A percentile compares a stretch with the other conserved stretches of the same genome.
Evolutionary conservation across 1,140 invertebrate species (phyloP).

Genomic region (Eurosta solidaginis): DNA sequence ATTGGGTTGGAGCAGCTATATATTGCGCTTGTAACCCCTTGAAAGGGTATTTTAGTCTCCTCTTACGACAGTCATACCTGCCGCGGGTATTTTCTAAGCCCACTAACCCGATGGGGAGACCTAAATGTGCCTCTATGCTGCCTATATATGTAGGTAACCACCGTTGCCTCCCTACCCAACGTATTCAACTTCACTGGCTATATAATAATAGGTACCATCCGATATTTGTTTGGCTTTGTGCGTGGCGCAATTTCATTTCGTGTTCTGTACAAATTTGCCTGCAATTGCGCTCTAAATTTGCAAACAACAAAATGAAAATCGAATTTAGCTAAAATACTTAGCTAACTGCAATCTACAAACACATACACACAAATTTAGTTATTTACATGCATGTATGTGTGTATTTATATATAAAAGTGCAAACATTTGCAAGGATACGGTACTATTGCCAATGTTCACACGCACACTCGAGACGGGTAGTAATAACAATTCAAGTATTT

Average conservation of each 20-base stretch:
- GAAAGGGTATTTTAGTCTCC: too few relatives aligned
- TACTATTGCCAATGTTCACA: not conserved
- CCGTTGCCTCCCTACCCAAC: too few relatives aligned
- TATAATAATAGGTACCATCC: too few relatives aligned
- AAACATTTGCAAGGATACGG: not conserved
- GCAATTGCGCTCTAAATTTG: not conserved
- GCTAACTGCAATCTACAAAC: not conserved
- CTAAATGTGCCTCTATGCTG: too few relatives aligned
- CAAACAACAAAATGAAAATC: not conserved
- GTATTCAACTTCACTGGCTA: too few relatives aligned
- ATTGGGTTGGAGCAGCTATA: too few relatives aligned
- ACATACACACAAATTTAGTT: not conserved
- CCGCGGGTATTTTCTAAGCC: too few relatives aligned
- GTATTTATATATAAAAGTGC: not conserved
- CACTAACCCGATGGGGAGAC: too few relatives aligned
- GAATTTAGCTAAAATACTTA: not conserved
- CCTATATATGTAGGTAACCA: too few relatives aligned
- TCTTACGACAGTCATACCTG: too few relatives aligned
- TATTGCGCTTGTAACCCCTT: too few relatives aligned
- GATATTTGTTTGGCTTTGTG: too few relatives aligned
- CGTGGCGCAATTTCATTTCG: not conserved
- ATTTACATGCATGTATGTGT: not conserved
- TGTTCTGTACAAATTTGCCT: not conserved
- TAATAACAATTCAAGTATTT: constrained; percentile 1
- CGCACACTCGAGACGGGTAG: not conserved